Evolutionary conservation across 2,888 invertebrate genomes (phyloP), one percentile per base, ranked within the genome.

Genomic region (Ochlodes sylvanus): DNA sequence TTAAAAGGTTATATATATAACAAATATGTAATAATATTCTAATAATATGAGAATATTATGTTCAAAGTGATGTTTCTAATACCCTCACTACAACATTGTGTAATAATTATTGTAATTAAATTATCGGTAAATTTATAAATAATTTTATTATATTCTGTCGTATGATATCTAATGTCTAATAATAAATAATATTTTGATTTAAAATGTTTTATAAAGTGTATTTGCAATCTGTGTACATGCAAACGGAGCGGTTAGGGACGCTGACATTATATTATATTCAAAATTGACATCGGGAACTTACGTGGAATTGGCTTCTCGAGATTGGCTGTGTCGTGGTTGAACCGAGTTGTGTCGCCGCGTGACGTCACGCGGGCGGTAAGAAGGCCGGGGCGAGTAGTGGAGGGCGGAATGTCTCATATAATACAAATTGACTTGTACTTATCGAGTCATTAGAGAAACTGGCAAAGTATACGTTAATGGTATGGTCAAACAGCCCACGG

Each of bases 291-390:
- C 55, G 34, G 52, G 27, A 54, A 44, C 21, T n/a, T 32, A 5
- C 47, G n/a, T 55, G 12, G 63, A 57, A 64, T 64, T 64, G 64
- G 56, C 61, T 47, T 55, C 14, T 21, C n/a, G 15, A 12, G 34
- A 67, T 67, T 67, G 67, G 67, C 67, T 67, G 61, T 67, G 67
- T 67, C 67, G 67, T 47, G 66, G 55, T 67, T 67, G 57, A 56
- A 44, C 34, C 4, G 41, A 62, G 67, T 61, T 67, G 54, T 55
- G 55, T 47, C 55, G 47, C 9, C 7, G 10, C 15, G 7, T 47
- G 44, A 32, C 54, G 7, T 9, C n/a, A 9, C 32, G 34, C 14
- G 67, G 55, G 5, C 10, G 64, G 7, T 34, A 7, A 21, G 19
- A n/a, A 61, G 12, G 21, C 9, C n/a, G n/a, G 17, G 15, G 7